These are phyloP conservation scores for Conomelus anceps DNA, from an alignment of 2,888 invertebrate genomes.

Conservation along the genomic window DNA sequence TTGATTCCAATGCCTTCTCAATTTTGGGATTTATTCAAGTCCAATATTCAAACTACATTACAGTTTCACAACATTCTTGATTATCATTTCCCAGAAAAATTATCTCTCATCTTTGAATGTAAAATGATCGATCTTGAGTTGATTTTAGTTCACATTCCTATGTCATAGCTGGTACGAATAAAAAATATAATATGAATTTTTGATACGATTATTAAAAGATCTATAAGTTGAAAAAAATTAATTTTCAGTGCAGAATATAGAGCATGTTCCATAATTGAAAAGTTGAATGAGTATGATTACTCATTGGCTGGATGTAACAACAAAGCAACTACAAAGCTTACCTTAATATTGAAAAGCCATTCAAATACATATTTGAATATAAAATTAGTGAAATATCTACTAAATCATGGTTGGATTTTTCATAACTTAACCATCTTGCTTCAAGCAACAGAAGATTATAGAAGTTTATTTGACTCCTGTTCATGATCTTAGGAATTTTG, in stretches of 20 bases:
- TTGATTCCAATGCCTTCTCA: too few relatives aligned
- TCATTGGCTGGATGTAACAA: too few relatives aligned
- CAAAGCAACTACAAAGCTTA: too few relatives aligned
- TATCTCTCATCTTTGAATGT: neutral
- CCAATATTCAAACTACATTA: neutral
- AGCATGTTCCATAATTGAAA: too few relatives aligned
- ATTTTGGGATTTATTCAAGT: too few relatives aligned
- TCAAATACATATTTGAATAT: neutral
- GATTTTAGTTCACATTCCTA: neutral
- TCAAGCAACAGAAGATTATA: neutral
- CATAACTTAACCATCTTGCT: too few relatives aligned
- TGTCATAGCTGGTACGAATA: neutral
- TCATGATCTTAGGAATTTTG: neutral
- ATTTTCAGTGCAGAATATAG: too few relatives aligned
- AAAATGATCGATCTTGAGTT: neutral
- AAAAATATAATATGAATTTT: neutral
- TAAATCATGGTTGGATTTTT: neutral
- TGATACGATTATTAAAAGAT: neutral
- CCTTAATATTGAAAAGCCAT: neutral
- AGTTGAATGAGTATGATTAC: too few relatives aligned
- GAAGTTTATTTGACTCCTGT: neutral
- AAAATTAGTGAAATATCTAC: neutral
- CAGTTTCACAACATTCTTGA: neutral
- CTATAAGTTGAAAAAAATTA: too few relatives aligned
- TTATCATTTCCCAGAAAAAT: neutral